Base-by-base conservation (phyloP, 2,113 vertebrate species). In the Chaenocephalus aceratus region DNA sequence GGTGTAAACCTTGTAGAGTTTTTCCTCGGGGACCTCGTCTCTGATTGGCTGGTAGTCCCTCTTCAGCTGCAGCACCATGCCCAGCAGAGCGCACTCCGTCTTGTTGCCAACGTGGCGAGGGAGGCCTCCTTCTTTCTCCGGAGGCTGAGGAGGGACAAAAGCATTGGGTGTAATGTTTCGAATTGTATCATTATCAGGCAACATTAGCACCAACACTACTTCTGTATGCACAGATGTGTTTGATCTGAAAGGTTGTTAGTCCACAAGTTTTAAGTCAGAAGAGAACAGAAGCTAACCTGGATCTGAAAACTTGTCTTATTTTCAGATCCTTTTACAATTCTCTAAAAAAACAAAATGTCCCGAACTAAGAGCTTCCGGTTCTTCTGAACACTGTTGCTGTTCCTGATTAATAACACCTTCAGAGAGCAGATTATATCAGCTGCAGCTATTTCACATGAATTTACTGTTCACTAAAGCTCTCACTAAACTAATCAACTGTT, bases 51-150 rank as follows among this genome's bases (percentile, higher is more conserved):
- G 96, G 92, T 98, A 99, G 79, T 99, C 97, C 77, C 96, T 95
- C 87, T 98, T 98, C 86, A 99, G 85, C 0, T 97, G 96, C 63
- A 96, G 89, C 79, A 99, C 97, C 11, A 99, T 92, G 45, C 98
- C 98, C 90, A 99, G 93, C 77, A 99, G 93, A 10, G 96, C 93
- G 0, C 98, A 99, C 86, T 99, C 98, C 0, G 98, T 99, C 93
- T 99, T 99, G 95, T 99, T 99, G 65, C 98, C 98, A 62, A 99
- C 97, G 10, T 99, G 97, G 30, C 97, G 93, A 0, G 98, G 97
- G 1, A 98, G 95, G 7, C 98, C 98, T 0, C 98, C 98, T 87
- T 99, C 97, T 86, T 96, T 97, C 93, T 99, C 98, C 0, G 98
- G 97, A 1, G 97, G 95, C 98, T 99, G 90, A 66, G 18, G 36